A percentile compares a stretch with the other conserved stretches of the same genome.
Conservation (phyloP, 2,797 vertebrate genomes). For the Iguana delicatissima region DNA sequence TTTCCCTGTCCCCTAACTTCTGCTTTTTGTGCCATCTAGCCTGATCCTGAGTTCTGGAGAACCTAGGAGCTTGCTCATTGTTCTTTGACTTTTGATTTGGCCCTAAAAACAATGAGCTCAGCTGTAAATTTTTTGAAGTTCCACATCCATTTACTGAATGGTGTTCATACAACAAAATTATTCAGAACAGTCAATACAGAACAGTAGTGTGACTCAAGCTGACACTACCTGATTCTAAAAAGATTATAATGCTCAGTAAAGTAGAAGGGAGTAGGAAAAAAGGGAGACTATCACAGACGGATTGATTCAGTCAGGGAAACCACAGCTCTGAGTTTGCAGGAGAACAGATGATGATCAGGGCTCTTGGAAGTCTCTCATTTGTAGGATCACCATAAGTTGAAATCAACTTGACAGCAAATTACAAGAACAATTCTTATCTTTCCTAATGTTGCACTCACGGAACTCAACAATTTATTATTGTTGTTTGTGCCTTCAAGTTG, state of each 20-base stretch:
- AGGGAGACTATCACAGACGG: neutral
- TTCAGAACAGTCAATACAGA: no score
- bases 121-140: neutral
- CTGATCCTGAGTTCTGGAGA: no score
- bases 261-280: neutral
- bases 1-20: neutral
- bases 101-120: neutral
- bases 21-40: neutral
- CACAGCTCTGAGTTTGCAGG: neutral
- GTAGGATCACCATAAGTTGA: neutral
- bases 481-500: no score
- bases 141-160: neutral
- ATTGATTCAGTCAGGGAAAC: neutral
- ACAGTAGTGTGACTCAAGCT: no score
- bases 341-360: no score
- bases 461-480: no score
- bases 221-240: neutral
- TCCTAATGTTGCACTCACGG: no score
- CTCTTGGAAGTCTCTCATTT: no score
- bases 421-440: neutral
- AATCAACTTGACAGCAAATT: neutral
- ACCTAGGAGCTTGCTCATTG: neutral
- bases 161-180: neutral
- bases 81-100: neutral
- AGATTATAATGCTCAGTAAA: neutral